Conservation (phyloP, 2,888 invertebrate genomes). For the Boloria euphrosyne region DNA sequence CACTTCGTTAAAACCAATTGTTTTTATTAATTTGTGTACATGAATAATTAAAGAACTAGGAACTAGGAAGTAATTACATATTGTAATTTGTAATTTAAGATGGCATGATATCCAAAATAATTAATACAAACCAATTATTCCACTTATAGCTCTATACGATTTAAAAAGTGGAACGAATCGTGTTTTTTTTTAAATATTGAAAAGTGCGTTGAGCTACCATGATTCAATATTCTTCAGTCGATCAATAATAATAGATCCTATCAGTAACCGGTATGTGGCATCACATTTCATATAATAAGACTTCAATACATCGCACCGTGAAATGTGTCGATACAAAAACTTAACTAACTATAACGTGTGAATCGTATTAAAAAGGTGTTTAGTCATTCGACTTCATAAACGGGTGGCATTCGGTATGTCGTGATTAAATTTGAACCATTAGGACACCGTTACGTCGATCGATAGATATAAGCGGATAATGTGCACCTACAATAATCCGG, state of each 20-base stretch:
- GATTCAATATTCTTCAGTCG: slow-evolving; percentile 81
- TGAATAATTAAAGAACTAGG: too few species aligned
- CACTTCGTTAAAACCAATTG: slow-evolving; percentile 37
- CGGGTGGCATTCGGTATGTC: slow-evolving; percentile 80
- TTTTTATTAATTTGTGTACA: slow-evolving; percentile 26
- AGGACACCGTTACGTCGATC: slow-evolving; percentile 73
- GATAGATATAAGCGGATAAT: slow-evolving; percentile 68
- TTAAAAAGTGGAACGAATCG: slow-evolving; percentile 58
- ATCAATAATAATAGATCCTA: slow-evolving; percentile 81
- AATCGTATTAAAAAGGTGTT: slow-evolving; percentile 82
- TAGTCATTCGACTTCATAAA: slow-evolving; percentile 81
- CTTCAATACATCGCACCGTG: slow-evolving; percentile 80
- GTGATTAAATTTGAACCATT: slow-evolving; percentile 81
- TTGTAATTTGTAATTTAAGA: slow-evolving; percentile 25
- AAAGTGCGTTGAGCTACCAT: slow-evolving; percentile 66
- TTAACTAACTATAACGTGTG: slow-evolving; percentile 82
- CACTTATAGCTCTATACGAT: slow-evolving; percentile 34
- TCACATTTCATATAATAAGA: slow-evolving; percentile 81
- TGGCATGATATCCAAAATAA: slow-evolving; percentile 21
- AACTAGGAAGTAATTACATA: background rate
- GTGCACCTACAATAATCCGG: slow-evolving; percentile 65
- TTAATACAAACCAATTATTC: slow-evolving; percentile 26
- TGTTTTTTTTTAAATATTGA: slow-evolving; percentile 57
- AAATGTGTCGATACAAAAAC: slow-evolving; percentile 81
- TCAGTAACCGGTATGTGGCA: slow-evolving; percentile 78